Percentiles rank a stretch among this genome's conserved stretches.
Conservation (phyloP, 2,797 vertebrate genomes). For the Discoglossus pictus region DNA sequence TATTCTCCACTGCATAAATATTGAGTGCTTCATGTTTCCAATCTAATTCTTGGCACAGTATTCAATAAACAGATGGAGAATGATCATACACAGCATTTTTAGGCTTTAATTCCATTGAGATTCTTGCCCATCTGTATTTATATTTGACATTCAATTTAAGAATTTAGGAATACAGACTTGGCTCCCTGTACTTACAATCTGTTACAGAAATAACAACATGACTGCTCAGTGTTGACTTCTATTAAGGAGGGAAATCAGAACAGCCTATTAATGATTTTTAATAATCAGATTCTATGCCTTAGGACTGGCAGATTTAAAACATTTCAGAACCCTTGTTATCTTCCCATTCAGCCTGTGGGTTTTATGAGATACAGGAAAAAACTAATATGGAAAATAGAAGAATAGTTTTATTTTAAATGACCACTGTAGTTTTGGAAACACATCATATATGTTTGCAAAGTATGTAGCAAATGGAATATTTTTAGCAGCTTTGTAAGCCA, state of each 20-base stretch:
- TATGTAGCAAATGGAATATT: too few relatives aligned
- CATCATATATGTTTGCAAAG: too few relatives aligned
- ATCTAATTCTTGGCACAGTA: constrained; percentile 39
- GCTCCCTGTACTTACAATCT: constrained; percentile 31
- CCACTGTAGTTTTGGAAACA: too few relatives aligned
- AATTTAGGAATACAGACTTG: constrained; percentile 42
- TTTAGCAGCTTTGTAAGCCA: too few relatives aligned
- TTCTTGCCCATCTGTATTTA: constrained; percentile 50
- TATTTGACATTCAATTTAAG: constrained; percentile 46
- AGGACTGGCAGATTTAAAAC: too few relatives aligned
- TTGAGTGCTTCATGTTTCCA: constrained; percentile 29
- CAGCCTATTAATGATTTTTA: constrained; percentile 9
- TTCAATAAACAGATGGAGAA: constrained; percentile 42
- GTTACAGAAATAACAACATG: constrained; percentile 45
- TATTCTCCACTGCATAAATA: constrained; percentile 17
- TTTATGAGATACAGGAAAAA: too few relatives aligned
- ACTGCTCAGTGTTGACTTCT: constrained; percentile 14
- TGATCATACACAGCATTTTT: constrained; percentile 29
- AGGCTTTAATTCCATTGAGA: constrained; percentile 45
- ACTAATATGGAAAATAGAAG: too few relatives aligned
- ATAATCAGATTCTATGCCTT: constrained; percentile 7
- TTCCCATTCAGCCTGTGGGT: too few relatives aligned
- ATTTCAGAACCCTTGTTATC: too few relatives aligned
- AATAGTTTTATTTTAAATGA: too few relatives aligned
- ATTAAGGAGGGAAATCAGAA: constrained; percentile 14